Evolutionary conservation across 2,888 invertebrate species (phyloP), one percentile per base, ranked within the genome.

Genomic region (Trissoscelio sp.): DNA sequence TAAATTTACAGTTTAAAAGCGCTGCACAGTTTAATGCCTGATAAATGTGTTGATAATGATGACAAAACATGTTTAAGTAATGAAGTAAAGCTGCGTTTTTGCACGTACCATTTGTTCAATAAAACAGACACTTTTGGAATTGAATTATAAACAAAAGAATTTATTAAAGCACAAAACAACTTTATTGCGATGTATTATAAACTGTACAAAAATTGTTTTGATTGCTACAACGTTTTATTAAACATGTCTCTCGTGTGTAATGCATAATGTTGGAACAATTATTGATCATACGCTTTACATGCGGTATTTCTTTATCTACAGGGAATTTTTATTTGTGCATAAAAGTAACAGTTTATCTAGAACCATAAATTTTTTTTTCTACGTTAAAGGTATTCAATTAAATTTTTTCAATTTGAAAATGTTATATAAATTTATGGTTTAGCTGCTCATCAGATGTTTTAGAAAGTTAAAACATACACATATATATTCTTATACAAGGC

Each of bases 381-480:
- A n/a, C 16, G 14, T 55, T 6, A 28, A 18, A 16, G 28, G 14
- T 44, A 16, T 37, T 37, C 14, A 64, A 64, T 64, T 20, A 64
- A 20, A 31, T 24, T 62, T 62, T 62, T 11, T 7, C 18, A 22
- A n/a, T 57, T 39, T 39, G 5, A 20, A 66, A 51, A 42, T 20
- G 18, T 67, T 28, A 2, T 9, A 46, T 42, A 70, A 51, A 62
- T 53, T 51, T 53, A 73, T 72, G 28, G 39, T 51, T 58, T 24
- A 51, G 44, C 22, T 22, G 31, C 31, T 73, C 64, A 74, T 64
- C 55, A 37, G n/a, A 12, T 46, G 66, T 44, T 74, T 66, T 74
- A 74, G 74, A 74, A 74, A 74, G 74, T 74, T 66, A n/a, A 48
- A 5, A 14, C 7, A 37, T 31, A 31, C 16, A 42, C 44, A n/a